phyloP scores from a whole-genome alignment of 2,888 invertebrate species.

The Laspeyria flexula region DNA sequence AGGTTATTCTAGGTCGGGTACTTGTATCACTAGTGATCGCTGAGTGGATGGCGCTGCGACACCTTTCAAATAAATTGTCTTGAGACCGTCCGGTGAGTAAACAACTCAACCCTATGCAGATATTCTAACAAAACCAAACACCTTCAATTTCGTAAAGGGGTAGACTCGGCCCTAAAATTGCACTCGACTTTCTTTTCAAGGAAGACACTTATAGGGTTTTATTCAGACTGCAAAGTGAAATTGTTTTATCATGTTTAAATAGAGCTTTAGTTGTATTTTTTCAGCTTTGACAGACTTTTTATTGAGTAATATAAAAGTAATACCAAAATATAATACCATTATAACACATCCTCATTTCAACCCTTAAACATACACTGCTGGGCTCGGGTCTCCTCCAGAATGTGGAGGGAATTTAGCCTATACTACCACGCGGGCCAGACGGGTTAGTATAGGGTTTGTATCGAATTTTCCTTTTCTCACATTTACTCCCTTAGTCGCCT shows the following conservation, averaged over 20 bases:
- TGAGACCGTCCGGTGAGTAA: constrained; percentile 78
- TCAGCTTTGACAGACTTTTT: no score
- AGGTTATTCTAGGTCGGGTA: constrained; percentile 67
- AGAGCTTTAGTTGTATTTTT: constrained; percentile 30
- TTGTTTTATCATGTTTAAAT: constrained; percentile 55
- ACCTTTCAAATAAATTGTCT: constrained; percentile 86
- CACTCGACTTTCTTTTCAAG: constrained; percentile 61
- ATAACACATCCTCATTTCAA: no score
- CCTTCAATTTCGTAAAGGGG: constrained; percentile 70
- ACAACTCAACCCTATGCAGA: constrained; percentile 81
- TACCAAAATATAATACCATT: no score
- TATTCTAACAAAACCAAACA: constrained; percentile 71
- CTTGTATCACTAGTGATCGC: constrained; percentile 69
- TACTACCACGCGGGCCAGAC: no score
- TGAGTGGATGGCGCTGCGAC: constrained; percentile 82
- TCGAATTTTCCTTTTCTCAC: no score
- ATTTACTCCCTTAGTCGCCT: no score
- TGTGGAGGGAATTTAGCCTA: no score
- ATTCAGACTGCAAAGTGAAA: constrained; percentile 68
- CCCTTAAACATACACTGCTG: no score
- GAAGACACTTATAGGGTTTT: constrained; percentile 64
- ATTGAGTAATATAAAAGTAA: no score
- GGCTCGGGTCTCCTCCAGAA: no score
- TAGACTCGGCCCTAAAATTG: constrained; percentile 67
- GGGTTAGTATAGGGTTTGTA: no score